These are phyloP conservation scores for Bursaphelenchus okinawaensis DNA, from an alignment of 2,888 invertebrate genomes.

Conservation along the genomic window DNA sequence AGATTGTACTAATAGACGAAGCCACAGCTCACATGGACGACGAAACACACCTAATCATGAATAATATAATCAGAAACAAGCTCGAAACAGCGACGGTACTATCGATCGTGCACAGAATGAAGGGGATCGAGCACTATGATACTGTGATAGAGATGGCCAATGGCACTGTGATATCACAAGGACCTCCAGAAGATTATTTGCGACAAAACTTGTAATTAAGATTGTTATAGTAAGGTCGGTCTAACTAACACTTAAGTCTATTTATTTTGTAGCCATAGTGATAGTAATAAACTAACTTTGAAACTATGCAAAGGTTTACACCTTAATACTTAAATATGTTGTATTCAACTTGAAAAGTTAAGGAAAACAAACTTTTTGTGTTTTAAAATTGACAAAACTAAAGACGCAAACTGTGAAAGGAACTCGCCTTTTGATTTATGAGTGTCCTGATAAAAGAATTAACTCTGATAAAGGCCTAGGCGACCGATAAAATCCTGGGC, in stretches of 20 bases:
- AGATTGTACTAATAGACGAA: constrained; percentile 61
- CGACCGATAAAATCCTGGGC: neutral
- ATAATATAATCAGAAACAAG: constrained; percentile 58
- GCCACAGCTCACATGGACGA: constrained; percentile 64
- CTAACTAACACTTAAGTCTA: no score
- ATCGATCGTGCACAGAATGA: constrained; percentile 33
- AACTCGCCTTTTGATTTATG: neutral
- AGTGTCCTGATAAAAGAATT: neutral
- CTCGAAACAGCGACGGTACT: constrained; percentile 32
- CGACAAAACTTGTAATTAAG: no score
- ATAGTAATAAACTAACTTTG: no score
- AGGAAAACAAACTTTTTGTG: no score
- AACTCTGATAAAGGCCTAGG: no score
- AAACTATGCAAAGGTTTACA: no score
- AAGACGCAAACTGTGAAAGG: no score
- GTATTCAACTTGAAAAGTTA: no score
- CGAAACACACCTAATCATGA: constrained; percentile 62
- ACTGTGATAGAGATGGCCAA: constrained; percentile 38
- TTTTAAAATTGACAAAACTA: no score
- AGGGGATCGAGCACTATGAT: constrained; percentile 32
- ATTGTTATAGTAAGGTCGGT: no score
- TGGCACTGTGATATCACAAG: constrained; percentile 25
- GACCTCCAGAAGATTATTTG: constrained; percentile 19
- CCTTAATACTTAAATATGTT: no score
- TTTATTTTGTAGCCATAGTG: no score